phyloP scores from a whole-genome alignment of 1,140 invertebrate species.

The Drosophila nasuta region DNA sequence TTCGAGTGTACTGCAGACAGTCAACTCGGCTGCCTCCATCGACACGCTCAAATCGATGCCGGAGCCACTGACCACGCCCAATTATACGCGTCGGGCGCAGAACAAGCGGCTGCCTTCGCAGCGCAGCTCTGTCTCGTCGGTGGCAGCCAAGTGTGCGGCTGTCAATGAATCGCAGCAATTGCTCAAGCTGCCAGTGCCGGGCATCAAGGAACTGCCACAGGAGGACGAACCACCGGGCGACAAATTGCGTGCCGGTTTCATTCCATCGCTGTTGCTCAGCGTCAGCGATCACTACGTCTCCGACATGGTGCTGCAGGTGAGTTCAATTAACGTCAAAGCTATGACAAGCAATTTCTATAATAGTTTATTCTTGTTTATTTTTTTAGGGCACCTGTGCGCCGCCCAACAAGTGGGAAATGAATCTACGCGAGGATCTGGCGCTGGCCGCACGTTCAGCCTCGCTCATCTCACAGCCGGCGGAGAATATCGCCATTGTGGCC shows the following conservation, averaged over 20 bases:
- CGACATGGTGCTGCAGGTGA: slow-evolving; percentile 90
- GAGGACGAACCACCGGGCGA: slow-evolving; percentile 74
- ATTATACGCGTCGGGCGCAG: slow-evolving; percentile 59
- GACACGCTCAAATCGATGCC: slow-evolving; percentile 71
- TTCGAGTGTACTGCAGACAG: slow-evolving; percentile 50
- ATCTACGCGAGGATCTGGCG: slow-evolving; percentile 86
- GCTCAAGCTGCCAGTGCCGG: slow-evolving; percentile 73
- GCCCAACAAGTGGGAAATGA: slow-evolving; percentile 86
- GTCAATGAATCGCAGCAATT: slow-evolving; percentile 75
- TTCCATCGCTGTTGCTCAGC: slow-evolving; percentile 87
- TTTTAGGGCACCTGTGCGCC: slow-evolving; percentile 82
- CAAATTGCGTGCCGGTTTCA: slow-evolving; percentile 82
- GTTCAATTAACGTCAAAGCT: background rate
- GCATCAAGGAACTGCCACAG: slow-evolving; percentile 76
- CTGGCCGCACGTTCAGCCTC: slow-evolving; percentile 87
- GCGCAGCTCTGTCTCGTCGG: slow-evolving; percentile 75
- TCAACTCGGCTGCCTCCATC: slow-evolving; percentile 73
- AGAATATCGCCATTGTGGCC: slow-evolving; percentile 93
- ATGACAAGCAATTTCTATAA: background rate
- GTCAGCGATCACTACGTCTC: slow-evolving; percentile 90
- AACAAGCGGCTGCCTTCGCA: slow-evolving; percentile 72
- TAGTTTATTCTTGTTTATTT: background rate
- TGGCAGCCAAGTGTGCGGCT: slow-evolving; percentile 77
- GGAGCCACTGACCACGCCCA: slow-evolving; percentile 41
- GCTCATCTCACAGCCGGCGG: slow-evolving; percentile 89